phyloP scores from a whole-genome alignment of 2,113 vertebrate species.

The Piprites chloris region DNA sequence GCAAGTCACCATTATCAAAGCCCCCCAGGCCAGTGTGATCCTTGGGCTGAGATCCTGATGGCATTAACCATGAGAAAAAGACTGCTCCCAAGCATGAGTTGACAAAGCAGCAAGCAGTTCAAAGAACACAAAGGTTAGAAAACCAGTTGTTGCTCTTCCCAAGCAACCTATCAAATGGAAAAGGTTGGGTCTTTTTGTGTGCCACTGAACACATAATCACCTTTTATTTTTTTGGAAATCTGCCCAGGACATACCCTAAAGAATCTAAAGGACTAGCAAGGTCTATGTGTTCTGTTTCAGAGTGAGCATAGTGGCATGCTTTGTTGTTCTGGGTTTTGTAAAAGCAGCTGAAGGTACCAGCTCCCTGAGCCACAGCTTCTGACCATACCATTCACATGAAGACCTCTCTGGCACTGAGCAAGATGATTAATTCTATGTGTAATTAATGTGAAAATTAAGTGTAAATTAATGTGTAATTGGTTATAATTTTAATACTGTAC shows the following conservation, averaged over 20 bases:
- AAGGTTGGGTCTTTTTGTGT: not conserved
- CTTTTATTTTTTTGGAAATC: not conserved
- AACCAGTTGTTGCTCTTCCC: not conserved
- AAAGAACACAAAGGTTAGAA: not conserved
- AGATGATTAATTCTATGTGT: not conserved
- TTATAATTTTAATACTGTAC: not conserved
- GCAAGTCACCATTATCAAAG: not conserved
- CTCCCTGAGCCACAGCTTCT: not conserved
- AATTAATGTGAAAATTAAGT: no score
- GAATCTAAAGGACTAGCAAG: not conserved
- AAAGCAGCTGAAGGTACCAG: not conserved
- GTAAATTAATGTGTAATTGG: accelerated
- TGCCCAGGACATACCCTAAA: not conserved
- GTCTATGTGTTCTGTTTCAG: not conserved
- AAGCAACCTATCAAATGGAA: not conserved
- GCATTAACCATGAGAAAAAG: not conserved
- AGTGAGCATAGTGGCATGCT: not conserved
- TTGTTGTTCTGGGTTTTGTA: not conserved
- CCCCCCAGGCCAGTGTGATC: no score
- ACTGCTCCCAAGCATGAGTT: accelerated
- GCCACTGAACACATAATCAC: not conserved
- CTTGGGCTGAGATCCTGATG: not conserved
- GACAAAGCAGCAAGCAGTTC: not conserved
- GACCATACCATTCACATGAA: not conserved
- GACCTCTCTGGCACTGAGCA: not conserved